Conservation (phyloP, 2,797 vertebrate species). For the Molossus molossus region DNA sequence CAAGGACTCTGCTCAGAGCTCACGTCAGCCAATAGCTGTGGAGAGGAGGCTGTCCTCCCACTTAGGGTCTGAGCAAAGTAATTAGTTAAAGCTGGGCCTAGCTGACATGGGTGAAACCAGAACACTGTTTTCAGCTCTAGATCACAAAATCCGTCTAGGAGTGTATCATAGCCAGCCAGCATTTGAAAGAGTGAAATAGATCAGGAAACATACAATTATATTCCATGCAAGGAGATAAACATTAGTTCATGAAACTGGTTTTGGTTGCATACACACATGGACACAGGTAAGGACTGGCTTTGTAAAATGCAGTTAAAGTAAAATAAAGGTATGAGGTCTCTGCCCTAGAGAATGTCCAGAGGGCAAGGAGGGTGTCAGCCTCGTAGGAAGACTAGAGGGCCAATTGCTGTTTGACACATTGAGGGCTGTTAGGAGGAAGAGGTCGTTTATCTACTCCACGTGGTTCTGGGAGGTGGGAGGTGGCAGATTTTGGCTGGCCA, state of each 20-base stretch:
- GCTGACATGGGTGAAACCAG: neutral
- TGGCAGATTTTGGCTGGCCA: neutral
- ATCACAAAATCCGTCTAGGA: neutral
- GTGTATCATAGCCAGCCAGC: conserved; percentile 9
- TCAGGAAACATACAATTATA: neutral
- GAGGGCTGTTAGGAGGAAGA: neutral
- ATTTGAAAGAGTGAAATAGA: neutral
- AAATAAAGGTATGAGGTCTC: neutral
- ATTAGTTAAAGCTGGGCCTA: neutral
- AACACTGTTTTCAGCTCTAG: neutral
- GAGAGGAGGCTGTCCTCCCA: neutral
- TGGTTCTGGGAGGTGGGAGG: neutral
- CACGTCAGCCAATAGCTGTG: neutral
- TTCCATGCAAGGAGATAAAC: neutral
- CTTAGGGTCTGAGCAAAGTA: neutral
- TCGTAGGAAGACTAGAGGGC: neutral
- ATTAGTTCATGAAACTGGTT: neutral
- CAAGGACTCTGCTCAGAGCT: neutral
- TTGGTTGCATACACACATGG: neutral
- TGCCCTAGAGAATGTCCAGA: neutral
- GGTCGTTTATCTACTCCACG: accelerated
- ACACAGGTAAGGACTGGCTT: neutral
- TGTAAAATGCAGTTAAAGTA: neutral
- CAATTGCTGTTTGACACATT: accelerated
- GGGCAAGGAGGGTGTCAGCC: neutral